Conservation (phyloP, 1,140 invertebrate genomes). For the Bombus haemorrhoidalis region DNA sequence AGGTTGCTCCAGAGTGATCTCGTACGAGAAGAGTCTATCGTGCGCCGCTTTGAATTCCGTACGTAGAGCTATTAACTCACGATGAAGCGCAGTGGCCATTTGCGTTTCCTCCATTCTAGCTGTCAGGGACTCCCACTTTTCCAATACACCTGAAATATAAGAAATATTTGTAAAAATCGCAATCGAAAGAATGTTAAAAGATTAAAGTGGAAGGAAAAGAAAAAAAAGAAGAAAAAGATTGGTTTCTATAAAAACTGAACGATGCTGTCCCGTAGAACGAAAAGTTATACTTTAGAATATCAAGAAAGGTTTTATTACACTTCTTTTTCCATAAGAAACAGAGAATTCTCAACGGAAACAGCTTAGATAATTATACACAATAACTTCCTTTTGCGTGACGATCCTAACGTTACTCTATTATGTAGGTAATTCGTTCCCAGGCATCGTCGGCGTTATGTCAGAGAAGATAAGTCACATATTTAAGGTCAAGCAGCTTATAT, state of each 20-base stretch:
- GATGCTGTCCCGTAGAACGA: too few species aligned
- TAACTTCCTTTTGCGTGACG: not conserved
- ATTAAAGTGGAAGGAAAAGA: not conserved
- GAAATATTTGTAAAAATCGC: not conserved
- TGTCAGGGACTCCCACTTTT: conserved; percentile 84
- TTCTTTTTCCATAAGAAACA: too few species aligned
- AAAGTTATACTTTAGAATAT: not conserved
- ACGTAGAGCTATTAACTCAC: conserved; percentile 80
- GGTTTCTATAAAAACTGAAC: too few species aligned
- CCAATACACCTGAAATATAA: conserved; percentile 82
- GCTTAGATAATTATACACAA: not conserved
- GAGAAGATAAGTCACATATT: conserved; percentile 16
- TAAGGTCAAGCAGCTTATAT: conserved; percentile 60
- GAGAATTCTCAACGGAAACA: too few species aligned
- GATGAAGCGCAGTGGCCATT: conserved; percentile 80
- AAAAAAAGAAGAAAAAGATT: too few species aligned
- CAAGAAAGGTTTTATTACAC: too few species aligned
- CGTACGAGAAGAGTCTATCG: conserved; percentile 76
- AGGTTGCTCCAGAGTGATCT: conserved; percentile 75
- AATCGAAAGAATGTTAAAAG: not conserved
- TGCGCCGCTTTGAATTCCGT: conserved; percentile 75
- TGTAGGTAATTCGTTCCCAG: conserved; percentile 6
- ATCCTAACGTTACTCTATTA: not conserved
- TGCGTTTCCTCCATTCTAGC: conserved; percentile 82
- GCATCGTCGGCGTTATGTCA: conserved; percentile 22